Percentiles rank a stretch among this genome's conserved stretches.
Conservation (phyloP, 1,140 invertebrate species). For the Gerris buenoi region DNA sequence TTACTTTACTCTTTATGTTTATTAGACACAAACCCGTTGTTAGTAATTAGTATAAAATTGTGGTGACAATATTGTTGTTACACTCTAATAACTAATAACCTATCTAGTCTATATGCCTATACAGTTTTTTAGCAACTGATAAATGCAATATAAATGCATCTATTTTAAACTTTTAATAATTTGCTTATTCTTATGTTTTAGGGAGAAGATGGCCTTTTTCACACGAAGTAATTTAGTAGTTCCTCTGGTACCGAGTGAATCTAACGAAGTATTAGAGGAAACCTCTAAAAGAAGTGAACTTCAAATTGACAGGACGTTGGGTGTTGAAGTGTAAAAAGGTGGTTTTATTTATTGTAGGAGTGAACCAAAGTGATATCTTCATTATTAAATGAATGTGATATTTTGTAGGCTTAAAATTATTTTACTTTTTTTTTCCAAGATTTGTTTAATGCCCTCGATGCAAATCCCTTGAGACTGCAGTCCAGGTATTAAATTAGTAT, state of each 20-base stretch:
- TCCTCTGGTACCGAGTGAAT: slow-evolving; percentile 55
- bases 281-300: slow-evolving; percentile 32
- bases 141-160: not conserved
- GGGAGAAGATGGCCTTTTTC: slow-evolving; percentile 92
- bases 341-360: not conserved
- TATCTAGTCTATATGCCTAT: no score
- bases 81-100: no score
- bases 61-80: no score
- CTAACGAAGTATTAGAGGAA: not conserved
- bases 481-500: not conserved
- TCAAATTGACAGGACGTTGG: slow-evolving; percentile 47
- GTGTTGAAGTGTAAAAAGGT: slow-evolving; percentile 49
- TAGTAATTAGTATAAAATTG: no score
- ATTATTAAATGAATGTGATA: not conserved
- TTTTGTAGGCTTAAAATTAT: not conserved
- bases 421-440: not conserved
- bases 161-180: not conserved
- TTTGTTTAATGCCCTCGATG: not conserved
- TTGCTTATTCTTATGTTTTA: slow-evolving; percentile 31
- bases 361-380: not conserved
- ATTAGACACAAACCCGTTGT: no score
- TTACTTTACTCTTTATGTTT: no score
- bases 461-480: not conserved
- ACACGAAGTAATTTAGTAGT: slow-evolving; percentile 61
- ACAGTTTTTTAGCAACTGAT: no score